Conservation (phyloP, 92 coral and sea anemone genomes). For the Parazoanthus darwini region DNA sequence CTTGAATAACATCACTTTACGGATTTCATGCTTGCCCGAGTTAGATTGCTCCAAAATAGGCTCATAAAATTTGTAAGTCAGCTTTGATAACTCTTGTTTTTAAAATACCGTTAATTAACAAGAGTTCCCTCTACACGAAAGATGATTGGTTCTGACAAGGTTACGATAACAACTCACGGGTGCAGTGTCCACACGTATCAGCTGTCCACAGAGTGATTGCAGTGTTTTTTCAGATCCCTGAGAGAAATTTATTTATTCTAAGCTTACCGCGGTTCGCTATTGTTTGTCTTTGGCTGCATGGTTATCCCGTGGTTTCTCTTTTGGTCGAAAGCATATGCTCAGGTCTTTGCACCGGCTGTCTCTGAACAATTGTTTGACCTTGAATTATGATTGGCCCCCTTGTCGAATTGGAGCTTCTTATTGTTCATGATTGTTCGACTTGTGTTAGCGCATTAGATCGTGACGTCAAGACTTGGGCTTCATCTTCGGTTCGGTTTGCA, state of each 20-base stretch:
- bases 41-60: neutral
- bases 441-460: conserved; percentile 3
- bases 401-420: neutral
- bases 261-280: neutral
- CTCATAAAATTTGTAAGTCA: neutral
- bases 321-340: neutral
- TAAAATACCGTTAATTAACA: neutral
- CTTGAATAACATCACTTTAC: neutral
- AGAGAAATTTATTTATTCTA: conserved; percentile 23
- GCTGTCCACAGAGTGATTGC: neutral
- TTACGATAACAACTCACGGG: neutral
- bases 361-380: conserved; percentile 14
- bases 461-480: conserved; percentile 36
- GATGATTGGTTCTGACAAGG: neutral
- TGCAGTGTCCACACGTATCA: neutral
- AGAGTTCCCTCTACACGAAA: neutral
- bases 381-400: conserved; percentile 32
- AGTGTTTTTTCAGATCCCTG: neutral
- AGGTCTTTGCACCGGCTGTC: neutral
- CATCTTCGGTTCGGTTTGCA: neutral
- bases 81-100: neutral
- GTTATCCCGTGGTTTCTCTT: conserved; percentile 28
- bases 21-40: conserved; percentile 9
- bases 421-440: conserved; percentile 23
- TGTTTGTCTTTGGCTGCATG: conserved; percentile 31